A percentile compares a stretch with the other conserved stretches of the same genome.
Evolutionary conservation across 2,888 invertebrate species (phyloP).

Genomic region (Andrena fulva): DNA sequence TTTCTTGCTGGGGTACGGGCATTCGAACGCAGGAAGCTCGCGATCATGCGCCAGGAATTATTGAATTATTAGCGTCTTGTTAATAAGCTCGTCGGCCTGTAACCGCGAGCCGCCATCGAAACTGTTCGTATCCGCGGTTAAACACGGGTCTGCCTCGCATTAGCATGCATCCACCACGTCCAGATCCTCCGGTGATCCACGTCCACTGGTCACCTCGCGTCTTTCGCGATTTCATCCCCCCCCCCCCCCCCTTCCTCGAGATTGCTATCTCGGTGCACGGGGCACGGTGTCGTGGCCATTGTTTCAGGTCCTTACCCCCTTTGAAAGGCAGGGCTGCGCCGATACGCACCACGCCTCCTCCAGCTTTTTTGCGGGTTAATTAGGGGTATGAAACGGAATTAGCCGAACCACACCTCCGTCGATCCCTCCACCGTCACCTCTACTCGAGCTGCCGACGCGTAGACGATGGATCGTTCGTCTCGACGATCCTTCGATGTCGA

Average conservation of each 20-base stretch:
- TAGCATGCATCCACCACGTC: slow-evolving; percentile 7
- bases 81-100: slow-evolving; percentile 42
- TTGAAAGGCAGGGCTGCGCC: slow-evolving; percentile 77
- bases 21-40: slow-evolving; percentile 30
- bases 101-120: slow-evolving; percentile 32
- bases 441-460: slow-evolving; percentile 49
- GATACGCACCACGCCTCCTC: slow-evolving; percentile 79
- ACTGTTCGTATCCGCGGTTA: slow-evolving; percentile 36
- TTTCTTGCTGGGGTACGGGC: slow-evolving; percentile 10
- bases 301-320: slow-evolving; percentile 73
- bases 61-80: slow-evolving; percentile 54
- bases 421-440: slow-evolving; percentile 61
- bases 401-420: slow-evolving; percentile 73
- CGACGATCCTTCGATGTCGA: too few relatives aligned
- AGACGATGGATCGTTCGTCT: background rate
- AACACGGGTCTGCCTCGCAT: slow-evolving; percentile 6
- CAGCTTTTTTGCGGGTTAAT: slow-evolving; percentile 75
- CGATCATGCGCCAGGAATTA: slow-evolving; percentile 42
- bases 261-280: slow-evolving; percentile 33
- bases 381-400: slow-evolving; percentile 72
- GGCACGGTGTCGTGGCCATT: slow-evolving; percentile 61
- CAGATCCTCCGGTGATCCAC: background rate
- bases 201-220: background rate
- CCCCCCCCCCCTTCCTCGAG: slow-evolving; percentile 2
- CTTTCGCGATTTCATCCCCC: too few relatives aligned